These are phyloP conservation scores for Oreochromis grahami DNA, from an alignment of 2,797 vertebrate species.

Conservation along the genomic window DNA sequence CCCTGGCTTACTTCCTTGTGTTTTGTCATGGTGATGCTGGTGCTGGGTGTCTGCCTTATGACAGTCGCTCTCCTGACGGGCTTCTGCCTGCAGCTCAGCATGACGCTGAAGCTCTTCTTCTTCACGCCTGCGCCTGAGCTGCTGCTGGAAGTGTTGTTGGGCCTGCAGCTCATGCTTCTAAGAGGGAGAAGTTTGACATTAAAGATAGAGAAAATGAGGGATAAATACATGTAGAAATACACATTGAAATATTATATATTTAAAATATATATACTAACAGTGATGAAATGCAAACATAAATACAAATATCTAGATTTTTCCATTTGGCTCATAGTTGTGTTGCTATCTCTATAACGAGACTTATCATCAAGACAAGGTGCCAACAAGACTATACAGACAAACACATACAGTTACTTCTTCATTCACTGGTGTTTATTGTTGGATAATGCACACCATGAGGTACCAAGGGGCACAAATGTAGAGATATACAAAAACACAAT, in stretches of 20 bases:
- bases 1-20: conserved; percentile 43
- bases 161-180: conserved; percentile 92
- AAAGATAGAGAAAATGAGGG: background rate
- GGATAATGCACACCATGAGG: background rate
- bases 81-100: conserved; percentile 85
- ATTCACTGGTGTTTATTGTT: background rate
- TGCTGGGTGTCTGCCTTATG: conserved; percentile 73
- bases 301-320: background rate
- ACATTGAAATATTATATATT: background rate
- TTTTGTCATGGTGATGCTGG: conserved; percentile 80
- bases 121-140: conserved; percentile 85
- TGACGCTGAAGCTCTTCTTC: conserved; percentile 90
- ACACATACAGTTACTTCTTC: background rate
- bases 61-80: conserved; percentile 78
- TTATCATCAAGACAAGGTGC: background rate
- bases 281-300: background rate
- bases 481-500: background rate
- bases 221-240: background rate
- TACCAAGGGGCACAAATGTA: background rate
- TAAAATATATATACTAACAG: background rate
- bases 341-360: background rate
- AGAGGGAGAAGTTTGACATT: background rate
- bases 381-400: background rate
- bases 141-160: conserved; percentile 89
- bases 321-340: background rate